Base-by-base conservation (phyloP, 2,888 invertebrate species). In the Epistrophella euchroma region DNA sequence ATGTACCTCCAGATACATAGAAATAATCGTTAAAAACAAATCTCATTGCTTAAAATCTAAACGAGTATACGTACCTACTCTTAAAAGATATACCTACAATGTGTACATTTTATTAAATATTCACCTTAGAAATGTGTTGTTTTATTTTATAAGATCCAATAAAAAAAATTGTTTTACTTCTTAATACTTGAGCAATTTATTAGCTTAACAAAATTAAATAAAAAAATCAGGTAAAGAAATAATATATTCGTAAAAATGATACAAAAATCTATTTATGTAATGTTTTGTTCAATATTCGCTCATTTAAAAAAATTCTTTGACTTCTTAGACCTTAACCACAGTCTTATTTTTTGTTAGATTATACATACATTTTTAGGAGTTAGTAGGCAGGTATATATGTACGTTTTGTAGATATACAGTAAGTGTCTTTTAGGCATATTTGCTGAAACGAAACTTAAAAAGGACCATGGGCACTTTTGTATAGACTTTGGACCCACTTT, bases 331-430 rank as follows among this genome's bases (percentile, higher is more conserved):
- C 66, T 77, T 55, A 73, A 77, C 78, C 55, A 73, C 82, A 40
- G 92, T 90, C 91, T 91, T 91, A 22, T 72, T 88, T 5, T 82
- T 82, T 77, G 25, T 10, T 43, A 10, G 32, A 58, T n/a, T 60
- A 52, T 25, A n/a, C n/a, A n/a, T n/a, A n/a, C n/a, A n/a, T n/a
- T n/a, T n/a, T n/a, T n/a, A n/a, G n/a, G n/a, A n/a, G n/a, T n/a
- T n/a, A n/a, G n/a, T n/a, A n/a, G n/a, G n/a, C n/a, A n/a, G n/a
- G n/a, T n/a, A n/a, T n/a, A n/a, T n/a, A 28, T 4, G 6, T 4
- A 25, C 25, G 4, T 25, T 25, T 28, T 28, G 28, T 28, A 28
- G 28, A 4, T 28, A 4, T 28, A 28, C n/a, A n/a, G n/a, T n/a
- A n/a, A n/a, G n/a, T n/a, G n/a, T n/a, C n/a, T n/a, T n/a, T n/a